Evolutionary conservation across 2,888 invertebrate genomes (phyloP).

Genomic region (Prenolepis imparis): DNA sequence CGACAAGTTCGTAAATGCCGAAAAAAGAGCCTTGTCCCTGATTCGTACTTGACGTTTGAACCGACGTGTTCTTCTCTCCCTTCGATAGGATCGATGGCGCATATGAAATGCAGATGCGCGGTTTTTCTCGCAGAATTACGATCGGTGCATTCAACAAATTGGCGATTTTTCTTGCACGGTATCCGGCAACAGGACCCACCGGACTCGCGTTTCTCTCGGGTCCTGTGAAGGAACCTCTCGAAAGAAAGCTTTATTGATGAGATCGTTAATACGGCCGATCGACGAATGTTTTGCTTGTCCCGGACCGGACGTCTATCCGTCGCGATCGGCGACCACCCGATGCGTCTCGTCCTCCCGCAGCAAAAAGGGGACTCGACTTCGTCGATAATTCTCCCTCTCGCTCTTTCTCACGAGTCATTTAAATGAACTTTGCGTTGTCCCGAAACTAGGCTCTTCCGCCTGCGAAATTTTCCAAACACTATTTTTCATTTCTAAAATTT

Average conservation of each 20-base stretch:
- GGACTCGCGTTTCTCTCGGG: slow-evolving; percentile 52
- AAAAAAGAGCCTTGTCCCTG: slow-evolving; percentile 13
- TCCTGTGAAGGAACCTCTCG: slow-evolving; percentile 56
- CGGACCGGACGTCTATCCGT: slow-evolving; percentile 84
- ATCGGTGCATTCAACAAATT: slow-evolving; percentile 81
- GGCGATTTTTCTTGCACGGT: slow-evolving; percentile 81
- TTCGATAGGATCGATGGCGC: neutral
- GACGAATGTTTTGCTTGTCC: slow-evolving; percentile 75
- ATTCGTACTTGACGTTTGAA: slow-evolving; percentile 44
- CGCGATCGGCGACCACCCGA: slow-evolving; percentile 86
- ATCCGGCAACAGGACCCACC: slow-evolving; percentile 50
- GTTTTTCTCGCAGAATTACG: slow-evolving; percentile 74
- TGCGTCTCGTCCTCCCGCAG: slow-evolving; percentile 76
- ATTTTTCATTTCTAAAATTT: neutral
- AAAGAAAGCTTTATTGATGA: slow-evolving; percentile 83
- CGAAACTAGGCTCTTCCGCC: slow-evolving; percentile 35
- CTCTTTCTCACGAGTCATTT: slow-evolving; percentile 63
- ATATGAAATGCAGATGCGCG: slow-evolving; percentile 69
- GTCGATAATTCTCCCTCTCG: slow-evolving; percentile 60
- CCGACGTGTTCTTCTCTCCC: slow-evolving; percentile 6
- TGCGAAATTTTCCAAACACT: neutral
- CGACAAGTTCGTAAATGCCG: neutral
- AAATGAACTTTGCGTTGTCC: slow-evolving; percentile 70
- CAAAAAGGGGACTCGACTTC: slow-evolving; percentile 71
- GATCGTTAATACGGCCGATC: slow-evolving; percentile 85